These are phyloP conservation scores for Lutjanus erythropterus DNA, from an alignment of 2,113 vertebrate genomes.

Conservation along the genomic window DNA sequence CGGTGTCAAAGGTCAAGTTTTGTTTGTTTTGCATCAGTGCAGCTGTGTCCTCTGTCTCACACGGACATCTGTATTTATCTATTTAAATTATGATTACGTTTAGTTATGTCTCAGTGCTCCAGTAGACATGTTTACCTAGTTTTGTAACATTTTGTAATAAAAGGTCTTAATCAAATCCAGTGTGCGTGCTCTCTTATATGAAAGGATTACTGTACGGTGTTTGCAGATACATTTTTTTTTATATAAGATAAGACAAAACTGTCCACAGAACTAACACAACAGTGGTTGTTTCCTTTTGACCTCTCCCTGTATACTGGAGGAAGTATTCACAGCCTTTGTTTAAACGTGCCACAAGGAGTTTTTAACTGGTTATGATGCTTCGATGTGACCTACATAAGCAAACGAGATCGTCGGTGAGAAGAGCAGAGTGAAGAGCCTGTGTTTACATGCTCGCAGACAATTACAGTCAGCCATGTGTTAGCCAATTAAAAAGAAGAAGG, in stretches of 20 bases:
- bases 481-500: too few relatives aligned
- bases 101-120: conserved; percentile 60
- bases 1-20: conserved; percentile 53
- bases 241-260: not conserved
- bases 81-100: conserved; percentile 83
- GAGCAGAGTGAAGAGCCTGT: too few relatives aligned
- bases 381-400: too few relatives aligned
- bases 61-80: conserved; percentile 77
- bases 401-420: too few relatives aligned
- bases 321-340: not conserved
- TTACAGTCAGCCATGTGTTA: too few relatives aligned
- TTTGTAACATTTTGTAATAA: conserved; percentile 81
- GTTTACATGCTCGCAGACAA: too few relatives aligned
- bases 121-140: conserved; percentile 57
- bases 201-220: conserved; percentile 9
- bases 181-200: conserved; percentile 8
- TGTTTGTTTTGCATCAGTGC: conserved; percentile 70
- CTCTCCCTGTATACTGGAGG: too few relatives aligned
- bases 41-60: conserved; percentile 61
- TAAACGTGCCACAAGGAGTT: too few relatives aligned
- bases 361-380: too few relatives aligned
- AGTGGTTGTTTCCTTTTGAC: not conserved
- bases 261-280: not conserved
- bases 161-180: conserved; percentile 52
- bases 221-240: not conserved